Base-by-base conservation (phyloP, 2,113 vertebrate genomes). In the Anarrhichthys ocellatus region DNA sequence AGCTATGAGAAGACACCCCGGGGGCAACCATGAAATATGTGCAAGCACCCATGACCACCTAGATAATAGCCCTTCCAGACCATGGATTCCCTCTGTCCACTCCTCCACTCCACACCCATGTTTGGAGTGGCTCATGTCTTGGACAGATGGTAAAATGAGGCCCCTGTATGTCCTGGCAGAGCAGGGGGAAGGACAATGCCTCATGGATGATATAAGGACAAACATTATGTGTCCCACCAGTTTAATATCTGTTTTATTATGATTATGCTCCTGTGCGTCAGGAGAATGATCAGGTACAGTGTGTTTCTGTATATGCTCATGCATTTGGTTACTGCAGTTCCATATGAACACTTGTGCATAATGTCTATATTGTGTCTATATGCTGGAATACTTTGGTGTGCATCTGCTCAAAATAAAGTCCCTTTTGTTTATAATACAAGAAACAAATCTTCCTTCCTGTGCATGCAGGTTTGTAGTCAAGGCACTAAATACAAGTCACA, bases 11-110 rank as follows among this genome's bases (percentile, higher is more conserved):
- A 87, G 91, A 92, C 88, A 90, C 90, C 88, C 91, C 65, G 67
- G 79, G 88, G 90, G 90, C 76, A 80, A 81, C 92, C 92, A 92
- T 95, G 93, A 95, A 94, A 94, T 90, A 92, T 93, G 94, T 94
- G 93, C 93, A 93, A 86, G 88, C 87, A 94, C 89, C 92, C 93
- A 94, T 95, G 93, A 95, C 94, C 83, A 78, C 89, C 73, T 84
- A 92, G 86, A 94, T 94, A 93, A 94, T 94, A 87, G 90, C 77
- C 83, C 78, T 59, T 79, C 75, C 76, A 81, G 88, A 79, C 86
- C 75, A 24, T 6, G 76, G 85, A 83, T 61, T 66, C 73, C 61
- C 82, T 74, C 87, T 82, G 83, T 86, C 86, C 80, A 66, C 81
- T 73, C 62, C 76, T 83, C 74, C 61, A 27, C 77, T 71, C 68